phyloP scores from a whole-genome alignment of 2,113 vertebrate species.

The Oxyruncus cristatus region DNA sequence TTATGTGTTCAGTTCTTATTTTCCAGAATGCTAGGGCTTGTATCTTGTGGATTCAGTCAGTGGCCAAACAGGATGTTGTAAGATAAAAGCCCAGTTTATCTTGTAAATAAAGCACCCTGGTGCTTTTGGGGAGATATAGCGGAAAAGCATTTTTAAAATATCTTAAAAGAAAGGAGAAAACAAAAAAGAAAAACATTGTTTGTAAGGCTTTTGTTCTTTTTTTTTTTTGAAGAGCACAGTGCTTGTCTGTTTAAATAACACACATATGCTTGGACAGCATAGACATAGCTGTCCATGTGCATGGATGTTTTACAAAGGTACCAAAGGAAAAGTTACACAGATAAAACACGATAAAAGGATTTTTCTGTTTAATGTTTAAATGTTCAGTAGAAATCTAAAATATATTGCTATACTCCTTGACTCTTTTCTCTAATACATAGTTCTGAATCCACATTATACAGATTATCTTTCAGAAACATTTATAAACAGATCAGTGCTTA shows the following conservation, averaged over 20 bases:
- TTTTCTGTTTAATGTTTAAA: not conserved
- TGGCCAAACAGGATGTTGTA: not conserved
- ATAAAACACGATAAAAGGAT: not conserved
- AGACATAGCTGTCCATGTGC: not conserved
- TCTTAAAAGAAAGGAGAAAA: not conserved
- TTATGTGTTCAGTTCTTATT: not conserved
- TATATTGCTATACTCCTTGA: not conserved
- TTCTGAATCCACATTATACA: not conserved
- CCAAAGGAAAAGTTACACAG: not conserved
- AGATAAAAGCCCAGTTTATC: not conserved
- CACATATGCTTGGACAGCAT: not conserved
- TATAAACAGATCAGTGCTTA: not conserved
- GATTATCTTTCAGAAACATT: not conserved
- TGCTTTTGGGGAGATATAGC: not conserved
- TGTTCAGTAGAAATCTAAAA: not conserved
- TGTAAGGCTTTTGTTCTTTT: not conserved
- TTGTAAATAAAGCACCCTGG: not conserved
- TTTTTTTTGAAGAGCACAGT: not conserved
- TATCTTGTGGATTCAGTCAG: not conserved
- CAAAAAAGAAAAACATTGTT: fast-evolving
- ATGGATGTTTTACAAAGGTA: not conserved
- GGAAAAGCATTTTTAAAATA: not conserved
- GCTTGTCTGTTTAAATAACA: not conserved
- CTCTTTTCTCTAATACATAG: not conserved
- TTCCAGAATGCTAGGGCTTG: not conserved